A percentile compares a stretch with the other conserved stretches of the same genome.
phyloP scores from a whole-genome alignment of 2,888 invertebrate genomes.

The Polietes domitor region DNA sequence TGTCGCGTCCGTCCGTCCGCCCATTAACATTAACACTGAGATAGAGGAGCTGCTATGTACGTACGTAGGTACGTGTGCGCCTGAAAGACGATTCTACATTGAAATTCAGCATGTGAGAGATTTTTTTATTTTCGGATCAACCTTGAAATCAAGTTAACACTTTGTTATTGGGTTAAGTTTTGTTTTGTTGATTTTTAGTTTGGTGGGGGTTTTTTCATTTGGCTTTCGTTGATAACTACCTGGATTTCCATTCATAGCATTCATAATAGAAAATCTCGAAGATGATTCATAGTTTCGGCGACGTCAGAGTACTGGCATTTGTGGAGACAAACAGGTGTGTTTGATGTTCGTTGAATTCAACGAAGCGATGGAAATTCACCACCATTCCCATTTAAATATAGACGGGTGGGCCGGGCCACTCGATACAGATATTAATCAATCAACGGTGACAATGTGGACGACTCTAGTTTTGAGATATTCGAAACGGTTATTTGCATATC shows the following conservation, averaged over 20 bases:
- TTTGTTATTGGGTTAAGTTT: background rate
- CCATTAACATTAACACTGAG: too few species aligned
- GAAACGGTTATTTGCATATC: background rate
- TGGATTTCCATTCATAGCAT: background rate
- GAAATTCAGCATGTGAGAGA: slow-evolving; percentile 11
- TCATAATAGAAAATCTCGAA: background rate
- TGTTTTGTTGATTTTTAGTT: too few species aligned
- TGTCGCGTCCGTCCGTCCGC: background rate
- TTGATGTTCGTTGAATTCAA: background rate
- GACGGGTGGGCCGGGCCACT: background rate
- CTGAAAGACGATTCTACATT: background rate
- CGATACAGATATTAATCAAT: background rate
- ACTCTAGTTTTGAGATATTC: background rate
- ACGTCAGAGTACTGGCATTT: background rate
- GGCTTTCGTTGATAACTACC: background rate
- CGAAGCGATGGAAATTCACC: background rate
- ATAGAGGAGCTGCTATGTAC: too few species aligned
- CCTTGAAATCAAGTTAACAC: slow-evolving; percentile 27
- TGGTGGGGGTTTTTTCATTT: background rate
- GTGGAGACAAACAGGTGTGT: background rate
- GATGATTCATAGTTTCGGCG: background rate
- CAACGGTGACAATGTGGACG: background rate
- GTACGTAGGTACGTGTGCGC: background rate
- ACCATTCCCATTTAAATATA: background rate
- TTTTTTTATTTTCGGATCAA: background rate